Evolutionary conservation across 2,113 vertebrate genomes (phyloP).

Genomic region (Coptodon bakossiorum): DNA sequence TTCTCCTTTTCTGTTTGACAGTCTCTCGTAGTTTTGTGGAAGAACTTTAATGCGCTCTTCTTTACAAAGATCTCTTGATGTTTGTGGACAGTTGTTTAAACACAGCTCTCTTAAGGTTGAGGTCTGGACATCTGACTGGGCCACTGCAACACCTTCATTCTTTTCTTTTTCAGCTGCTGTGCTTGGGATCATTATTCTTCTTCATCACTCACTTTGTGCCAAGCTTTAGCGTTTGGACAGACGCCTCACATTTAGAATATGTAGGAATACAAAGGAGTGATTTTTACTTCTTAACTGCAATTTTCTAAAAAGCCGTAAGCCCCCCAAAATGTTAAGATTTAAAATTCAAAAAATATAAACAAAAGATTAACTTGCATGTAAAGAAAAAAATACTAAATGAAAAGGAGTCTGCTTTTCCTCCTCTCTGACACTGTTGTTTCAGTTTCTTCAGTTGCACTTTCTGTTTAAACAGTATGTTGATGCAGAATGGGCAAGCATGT

Average conservation of each 20-base stretch:
- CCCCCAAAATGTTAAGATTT: not conserved
- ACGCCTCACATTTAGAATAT: not conserved
- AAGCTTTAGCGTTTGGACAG: not conserved
- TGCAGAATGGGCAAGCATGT: not conserved
- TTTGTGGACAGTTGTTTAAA: not conserved
- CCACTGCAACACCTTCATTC: not conserved
- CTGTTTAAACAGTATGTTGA: not conserved
- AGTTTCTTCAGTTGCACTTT: not conserved
- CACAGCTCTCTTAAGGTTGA: not conserved
- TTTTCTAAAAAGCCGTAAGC: not conserved
- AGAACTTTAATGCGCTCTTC: rapidly evolving
- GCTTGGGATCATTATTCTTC: not conserved
- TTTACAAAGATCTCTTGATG: not conserved
- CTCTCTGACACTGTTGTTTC: not conserved
- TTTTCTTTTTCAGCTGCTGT: not conserved
- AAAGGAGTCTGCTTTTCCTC: not conserved
- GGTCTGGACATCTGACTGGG: not conserved
- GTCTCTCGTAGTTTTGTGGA: not conserved
- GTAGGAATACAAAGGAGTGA: not conserved
- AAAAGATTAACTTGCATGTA: not conserved
- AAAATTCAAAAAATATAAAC: not conserved
- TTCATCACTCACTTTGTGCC: not conserved
- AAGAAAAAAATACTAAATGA: not conserved
- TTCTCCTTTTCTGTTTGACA: not conserved
- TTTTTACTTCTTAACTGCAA: not conserved